Evolutionary conservation across 2,797 vertebrate genomes (phyloP).

Genomic region (Intellagama lesueurii): DNA sequence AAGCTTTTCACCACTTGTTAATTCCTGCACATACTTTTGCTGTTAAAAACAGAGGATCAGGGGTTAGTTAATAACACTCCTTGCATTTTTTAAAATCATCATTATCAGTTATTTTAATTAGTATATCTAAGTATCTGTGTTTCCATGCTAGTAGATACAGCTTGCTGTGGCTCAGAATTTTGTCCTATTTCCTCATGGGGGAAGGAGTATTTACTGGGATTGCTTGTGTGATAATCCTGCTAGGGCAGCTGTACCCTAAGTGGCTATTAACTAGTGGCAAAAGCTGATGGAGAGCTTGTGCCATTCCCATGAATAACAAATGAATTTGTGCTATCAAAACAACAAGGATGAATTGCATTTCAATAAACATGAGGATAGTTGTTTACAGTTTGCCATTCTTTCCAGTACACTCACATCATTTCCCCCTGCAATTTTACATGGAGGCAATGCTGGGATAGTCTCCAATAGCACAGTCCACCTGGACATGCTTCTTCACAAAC

Average conservation of each 20-base stretch:
- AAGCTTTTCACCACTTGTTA: not conserved
- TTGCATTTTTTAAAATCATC: not conserved
- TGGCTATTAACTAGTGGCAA: constrained; percentile 72
- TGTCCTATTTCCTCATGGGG: not conserved
- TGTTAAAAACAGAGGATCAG: not conserved
- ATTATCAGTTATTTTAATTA: not conserved
- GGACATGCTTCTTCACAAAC: not conserved
- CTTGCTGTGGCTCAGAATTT: not conserved
- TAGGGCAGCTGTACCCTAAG: constrained; percentile 63
- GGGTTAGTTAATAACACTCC: not conserved
- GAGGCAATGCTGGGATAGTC: not conserved
- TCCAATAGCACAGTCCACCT: not conserved
- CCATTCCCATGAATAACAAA: constrained; percentile 65
- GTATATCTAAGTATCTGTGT: not conserved
- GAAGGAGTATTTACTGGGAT: not conserved
- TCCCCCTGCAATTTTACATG: not conserved
- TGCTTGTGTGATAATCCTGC: constrained; percentile 6
- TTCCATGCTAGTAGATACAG: not conserved
- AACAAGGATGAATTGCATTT: constrained; percentile 30
- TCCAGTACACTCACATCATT: not conserved
- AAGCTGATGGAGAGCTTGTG: constrained; percentile 68
- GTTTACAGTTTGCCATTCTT: constrained; percentile 11
- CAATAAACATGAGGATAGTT: constrained; percentile 31
- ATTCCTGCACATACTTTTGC: not conserved
- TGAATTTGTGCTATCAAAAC: constrained; percentile 57